Conservation (phyloP, 2,797 vertebrate genomes). For the Cuculus canorus region DNA sequence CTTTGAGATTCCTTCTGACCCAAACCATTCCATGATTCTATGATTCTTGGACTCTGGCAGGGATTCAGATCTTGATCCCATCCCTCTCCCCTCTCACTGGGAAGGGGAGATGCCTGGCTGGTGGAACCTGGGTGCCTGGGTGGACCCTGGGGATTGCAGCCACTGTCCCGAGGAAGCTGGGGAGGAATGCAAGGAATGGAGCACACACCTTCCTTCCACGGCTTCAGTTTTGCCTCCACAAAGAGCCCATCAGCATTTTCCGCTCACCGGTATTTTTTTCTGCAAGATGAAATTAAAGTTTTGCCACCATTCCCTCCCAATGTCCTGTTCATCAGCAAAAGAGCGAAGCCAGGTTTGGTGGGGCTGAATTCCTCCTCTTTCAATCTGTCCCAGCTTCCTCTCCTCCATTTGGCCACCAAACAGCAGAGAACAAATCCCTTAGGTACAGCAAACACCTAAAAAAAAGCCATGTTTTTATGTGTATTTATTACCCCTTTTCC, state of each 20-base stretch:
- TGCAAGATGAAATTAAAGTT: background rate
- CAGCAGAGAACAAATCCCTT: background rate
- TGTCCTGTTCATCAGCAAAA: background rate
- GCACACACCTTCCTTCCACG: background rate
- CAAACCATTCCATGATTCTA: too few species aligned
- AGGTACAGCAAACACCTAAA: background rate
- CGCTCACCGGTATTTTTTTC: background rate
- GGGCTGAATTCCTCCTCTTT: background rate
- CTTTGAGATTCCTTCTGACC: too few species aligned
- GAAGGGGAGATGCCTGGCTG: background rate
- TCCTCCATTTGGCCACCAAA: background rate
- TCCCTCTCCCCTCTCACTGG: fast-evolving
- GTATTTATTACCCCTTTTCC: background rate
- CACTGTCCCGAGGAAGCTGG: background rate
- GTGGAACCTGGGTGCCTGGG: background rate
- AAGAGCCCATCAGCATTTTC: conserved; percentile 5
- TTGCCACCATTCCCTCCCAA: background rate
- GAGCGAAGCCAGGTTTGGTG: background rate
- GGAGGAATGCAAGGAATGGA: conserved; percentile 34
- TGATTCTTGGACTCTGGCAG: background rate
- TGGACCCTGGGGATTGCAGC: background rate
- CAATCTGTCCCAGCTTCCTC: background rate
- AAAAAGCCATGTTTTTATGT: background rate
- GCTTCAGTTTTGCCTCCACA: background rate
- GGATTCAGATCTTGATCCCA: background rate